These are phyloP conservation scores for Hippocampus mohnikei DNA, from an alignment of 2,113 vertebrate genomes.

Conservation along the genomic window DNA sequence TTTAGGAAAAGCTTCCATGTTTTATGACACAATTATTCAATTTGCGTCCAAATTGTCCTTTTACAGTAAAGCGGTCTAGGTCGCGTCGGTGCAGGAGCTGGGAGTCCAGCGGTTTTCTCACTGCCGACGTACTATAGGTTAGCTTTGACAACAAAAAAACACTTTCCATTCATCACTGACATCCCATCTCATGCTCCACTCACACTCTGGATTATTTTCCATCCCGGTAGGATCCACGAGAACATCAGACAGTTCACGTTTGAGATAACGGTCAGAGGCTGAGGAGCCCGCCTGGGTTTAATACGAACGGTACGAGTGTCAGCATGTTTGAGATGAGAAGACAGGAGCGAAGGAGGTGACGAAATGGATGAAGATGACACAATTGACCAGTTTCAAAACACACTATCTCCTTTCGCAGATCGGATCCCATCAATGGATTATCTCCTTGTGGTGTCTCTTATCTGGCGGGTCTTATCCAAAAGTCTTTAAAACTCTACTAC, in stretches of 20 bases:
- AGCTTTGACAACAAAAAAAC: not conserved
- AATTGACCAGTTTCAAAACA: constrained; percentile 9
- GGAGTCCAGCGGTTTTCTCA: not conserved
- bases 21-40: not conserved
- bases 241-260: constrained; percentile 29
- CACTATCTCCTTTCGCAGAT: constrained; percentile 7
- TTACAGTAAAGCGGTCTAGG: not conserved
- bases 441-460: not conserved
- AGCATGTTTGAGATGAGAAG: constrained; percentile 17
- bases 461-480: not conserved
- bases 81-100: not conserved
- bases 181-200: not conserved
- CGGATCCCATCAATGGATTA: not conserved
- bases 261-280: constrained; percentile 43
- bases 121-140: not conserved
- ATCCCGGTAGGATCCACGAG: constrained; percentile 12
- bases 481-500: not conserved
- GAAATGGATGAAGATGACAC: constrained; percentile 11
- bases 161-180: not conserved
- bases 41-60: constrained; percentile 43
- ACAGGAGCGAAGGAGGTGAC: not conserved
- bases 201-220: constrained; percentile 24
- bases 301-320: constrained; percentile 28
- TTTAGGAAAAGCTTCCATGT: constrained; percentile 29
- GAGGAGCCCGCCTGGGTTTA: constrained; percentile 43